Evolutionary conservation across 2,113 vertebrate genomes (phyloP), one percentile per base, ranked within the genome.

Genomic region (Apeltes quadracus): DNA sequence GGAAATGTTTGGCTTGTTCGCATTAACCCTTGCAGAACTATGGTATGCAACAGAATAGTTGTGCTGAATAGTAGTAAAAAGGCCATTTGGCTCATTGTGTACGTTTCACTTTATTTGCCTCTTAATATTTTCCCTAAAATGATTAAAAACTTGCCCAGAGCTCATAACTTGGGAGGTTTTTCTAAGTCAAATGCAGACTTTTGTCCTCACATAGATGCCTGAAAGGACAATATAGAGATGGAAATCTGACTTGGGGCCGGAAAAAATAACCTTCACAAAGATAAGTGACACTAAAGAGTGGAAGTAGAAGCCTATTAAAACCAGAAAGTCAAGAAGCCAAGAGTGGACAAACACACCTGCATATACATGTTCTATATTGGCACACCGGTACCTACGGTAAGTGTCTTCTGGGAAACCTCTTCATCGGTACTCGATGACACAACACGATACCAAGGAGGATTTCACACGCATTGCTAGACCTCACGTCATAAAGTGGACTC

Each of bases 331-430:
- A 2, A 46, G 27, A 48, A 18, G 2, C 27, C 1, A 6, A 7
- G 4, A 68, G 15, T 53, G 5, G 41, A 71, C 51, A 72, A 61
- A 59, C 36, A 59, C 22, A 56, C n/a, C 43, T 48, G 41, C 25
- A 65, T 69, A 69, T 38, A 72, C 53, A 72, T 13, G 44, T 51
- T 61, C 4, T 53, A 34, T 59, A 57, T 61, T 9, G n/a, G 58
- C 27, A 39, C 7, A 15, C 8, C 1, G 10, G 58, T 59, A 55
- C 23, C 4, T 9, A n/a, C 18, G 1, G n/a, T n/a, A n/a, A 63
- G 4, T 32, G 5, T 8, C 12, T 43, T 20, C 34, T 23, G 22
- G 64, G 18, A 68, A 68, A 32, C 2, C 25, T 46, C 16, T 1
- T 69, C 25, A 39, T 7, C 32, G 22, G 16, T 44, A 12, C 11